A percentile compares a stretch with the other conserved stretches of the same genome.
These are phyloP conservation scores for Gasteruption jaculator DNA, from an alignment of 2,888 invertebrate genomes.

Conservation along the genomic window DNA sequence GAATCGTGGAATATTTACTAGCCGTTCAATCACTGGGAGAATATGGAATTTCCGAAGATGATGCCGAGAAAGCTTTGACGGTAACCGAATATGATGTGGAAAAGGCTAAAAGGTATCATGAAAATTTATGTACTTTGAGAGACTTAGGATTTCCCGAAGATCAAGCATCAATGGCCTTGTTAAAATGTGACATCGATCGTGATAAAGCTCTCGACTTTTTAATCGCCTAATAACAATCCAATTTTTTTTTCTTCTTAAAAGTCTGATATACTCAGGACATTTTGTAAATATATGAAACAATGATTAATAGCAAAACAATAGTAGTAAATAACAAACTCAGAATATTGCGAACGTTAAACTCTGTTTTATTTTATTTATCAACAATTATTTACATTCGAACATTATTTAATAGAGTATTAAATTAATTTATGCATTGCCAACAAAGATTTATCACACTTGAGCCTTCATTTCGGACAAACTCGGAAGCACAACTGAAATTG, in stretches of 20 bases:
- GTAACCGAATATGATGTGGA: constrained; percentile 50
- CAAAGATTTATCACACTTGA: constrained; percentile 27
- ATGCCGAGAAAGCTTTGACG: constrained; percentile 53
- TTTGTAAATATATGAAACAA: constrained; percentile 2
- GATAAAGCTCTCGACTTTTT: constrained; percentile 82
- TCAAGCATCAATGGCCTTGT: constrained; percentile 68
- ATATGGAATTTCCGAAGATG: constrained; percentile 49
- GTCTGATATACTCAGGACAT: constrained; percentile 4
- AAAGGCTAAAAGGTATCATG: constrained; percentile 51
- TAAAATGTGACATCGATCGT: constrained; percentile 74
- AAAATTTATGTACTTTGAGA: constrained; percentile 65
- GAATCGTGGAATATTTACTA: constrained; percentile 81
- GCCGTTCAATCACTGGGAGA: constrained; percentile 57
- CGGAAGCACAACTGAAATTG: constrained; percentile 37
- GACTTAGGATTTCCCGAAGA: constrained; percentile 80
- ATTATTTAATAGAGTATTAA: constrained; percentile 15
- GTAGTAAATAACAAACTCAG: constrained; percentile 4
- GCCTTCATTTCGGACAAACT: constrained; percentile 29
- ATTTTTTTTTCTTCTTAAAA: constrained; percentile 6
- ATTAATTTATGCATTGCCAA: constrained; percentile 30
- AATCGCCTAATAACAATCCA: constrained; percentile 60
- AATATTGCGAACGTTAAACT: constrained; percentile 14
- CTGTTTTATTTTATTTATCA: constrained; percentile 19
- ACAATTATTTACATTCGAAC: constrained; percentile 26
- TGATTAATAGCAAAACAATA: background rate